Percentiles rank a stretch among this genome's conserved stretches.
phyloP scores from a whole-genome alignment of 2,888 invertebrate species.

The Eurytoma adleriae region DNA sequence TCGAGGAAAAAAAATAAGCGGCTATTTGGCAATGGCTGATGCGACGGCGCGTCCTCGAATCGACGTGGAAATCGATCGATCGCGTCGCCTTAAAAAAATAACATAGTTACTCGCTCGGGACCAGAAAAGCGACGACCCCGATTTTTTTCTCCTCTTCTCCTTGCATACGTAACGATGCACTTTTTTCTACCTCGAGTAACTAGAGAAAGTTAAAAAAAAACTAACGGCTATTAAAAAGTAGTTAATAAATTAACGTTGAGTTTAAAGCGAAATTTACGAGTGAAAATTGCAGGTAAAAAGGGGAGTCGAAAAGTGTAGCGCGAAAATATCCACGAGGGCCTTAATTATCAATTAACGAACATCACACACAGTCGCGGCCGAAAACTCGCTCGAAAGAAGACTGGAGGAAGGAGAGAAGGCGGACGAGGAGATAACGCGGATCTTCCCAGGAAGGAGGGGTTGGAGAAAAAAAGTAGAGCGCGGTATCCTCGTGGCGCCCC shows the following conservation, averaged over 20 bases:
- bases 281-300: too few relatives aligned
- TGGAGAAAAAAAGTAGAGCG: neutral
- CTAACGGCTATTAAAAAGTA: too few relatives aligned
- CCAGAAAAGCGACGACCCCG: slow-evolving; percentile 19
- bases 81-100: slow-evolving; percentile 28
- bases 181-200: too few relatives aligned
- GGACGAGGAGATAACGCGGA: slow-evolving; percentile 48
- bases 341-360: slow-evolving; percentile 52
- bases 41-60: slow-evolving; percentile 30
- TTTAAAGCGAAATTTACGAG: too few relatives aligned
- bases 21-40: slow-evolving; percentile 58
- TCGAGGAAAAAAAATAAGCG: slow-evolving; percentile 57
- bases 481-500: slow-evolving; percentile 43
- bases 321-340: too few relatives aligned
- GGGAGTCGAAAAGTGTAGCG: too few relatives aligned
- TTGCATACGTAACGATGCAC: too few relatives aligned
- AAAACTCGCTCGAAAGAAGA: slow-evolving; percentile 34
- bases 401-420: slow-evolving; percentile 1
- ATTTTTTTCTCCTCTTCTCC: neutral
- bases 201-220: too few relatives aligned
- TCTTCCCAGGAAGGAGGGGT: slow-evolving; percentile 54
- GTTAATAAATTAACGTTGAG: too few relatives aligned
- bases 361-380: slow-evolving; percentile 3
- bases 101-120: neutral
- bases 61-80: slow-evolving; percentile 53